A percentile compares a stretch with the other conserved stretches of the same genome.
These are phyloP conservation scores for Neoitamus cyanurus DNA, from an alignment of 2,888 invertebrate species.

Conservation along the genomic window DNA sequence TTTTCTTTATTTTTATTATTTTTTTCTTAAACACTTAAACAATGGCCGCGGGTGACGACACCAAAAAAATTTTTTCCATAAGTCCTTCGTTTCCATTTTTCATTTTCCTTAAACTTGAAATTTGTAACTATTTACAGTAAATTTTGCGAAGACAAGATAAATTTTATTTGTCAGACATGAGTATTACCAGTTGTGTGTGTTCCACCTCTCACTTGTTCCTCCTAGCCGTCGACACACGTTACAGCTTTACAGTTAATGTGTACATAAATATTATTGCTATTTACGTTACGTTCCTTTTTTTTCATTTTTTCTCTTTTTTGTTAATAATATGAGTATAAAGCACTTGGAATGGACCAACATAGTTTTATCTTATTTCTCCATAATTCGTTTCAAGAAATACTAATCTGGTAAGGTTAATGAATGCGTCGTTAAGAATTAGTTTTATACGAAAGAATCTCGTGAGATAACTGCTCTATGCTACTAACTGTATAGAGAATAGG, in stretches of 20 bases:
- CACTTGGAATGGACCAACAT: constrained; percentile 51
- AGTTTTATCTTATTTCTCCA: constrained; percentile 34
- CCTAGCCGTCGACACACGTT: not conserved
- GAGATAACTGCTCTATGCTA: constrained; percentile 5
- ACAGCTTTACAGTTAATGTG: not conserved
- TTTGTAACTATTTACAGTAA: not conserved
- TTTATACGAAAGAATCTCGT: constrained; percentile 14
- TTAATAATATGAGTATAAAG: constrained; percentile 45
- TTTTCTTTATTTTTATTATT: not conserved
- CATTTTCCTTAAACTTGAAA: not conserved
- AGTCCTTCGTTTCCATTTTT: not conserved
- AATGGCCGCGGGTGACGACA: not conserved
- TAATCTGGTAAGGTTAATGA: constrained; percentile 38
- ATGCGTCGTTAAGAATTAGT: not conserved
- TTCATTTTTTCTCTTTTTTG: not conserved
- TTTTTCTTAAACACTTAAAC: not conserved
- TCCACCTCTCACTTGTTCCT: not conserved
- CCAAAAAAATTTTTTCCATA: not conserved
- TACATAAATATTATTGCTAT: not conserved
- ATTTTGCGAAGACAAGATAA: constrained; percentile 1
- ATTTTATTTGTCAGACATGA: not conserved
- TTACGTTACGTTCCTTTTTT: not conserved
- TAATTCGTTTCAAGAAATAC: constrained; percentile 15
- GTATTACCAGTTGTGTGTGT: not conserved
- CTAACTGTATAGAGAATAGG: constrained; percentile 25